Conservation (phyloP, 2,113 vertebrate species). For the Morone chrysops region DNA sequence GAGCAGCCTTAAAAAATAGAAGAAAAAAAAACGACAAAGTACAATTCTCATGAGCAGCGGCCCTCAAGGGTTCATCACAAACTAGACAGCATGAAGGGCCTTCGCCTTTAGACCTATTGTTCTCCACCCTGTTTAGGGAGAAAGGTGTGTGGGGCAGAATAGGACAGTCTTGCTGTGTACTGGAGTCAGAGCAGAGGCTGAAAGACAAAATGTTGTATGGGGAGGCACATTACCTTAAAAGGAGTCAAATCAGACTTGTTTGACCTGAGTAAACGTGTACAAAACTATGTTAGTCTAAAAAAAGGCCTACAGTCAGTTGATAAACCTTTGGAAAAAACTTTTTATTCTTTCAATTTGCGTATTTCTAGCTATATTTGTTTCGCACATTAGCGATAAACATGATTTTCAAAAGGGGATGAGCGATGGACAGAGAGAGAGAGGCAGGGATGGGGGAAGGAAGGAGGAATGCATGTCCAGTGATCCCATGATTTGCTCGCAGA, state of each 20-base stretch:
- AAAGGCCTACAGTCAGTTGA: background rate
- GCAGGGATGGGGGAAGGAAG: conserved; percentile 40
- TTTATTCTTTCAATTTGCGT: background rate
- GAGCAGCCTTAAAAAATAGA: conserved; percentile 55
- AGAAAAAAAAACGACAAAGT: conserved; percentile 16
- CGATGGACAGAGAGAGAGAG: conserved; percentile 25
- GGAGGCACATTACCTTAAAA: conserved; percentile 21
- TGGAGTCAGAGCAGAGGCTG: conserved; percentile 21
- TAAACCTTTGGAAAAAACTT: conserved; percentile 1
- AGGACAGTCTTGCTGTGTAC: background rate
- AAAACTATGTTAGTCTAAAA: conserved; percentile 23
- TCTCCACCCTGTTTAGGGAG: conserved; percentile 33
- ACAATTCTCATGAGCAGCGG: conserved; percentile 54
- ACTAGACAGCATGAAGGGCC: conserved; percentile 61
- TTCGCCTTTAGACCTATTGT: conserved; percentile 64
- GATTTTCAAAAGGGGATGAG: conserved; percentile 50
- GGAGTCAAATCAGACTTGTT: conserved; percentile 24
- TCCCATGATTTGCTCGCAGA: conserved; percentile 80
- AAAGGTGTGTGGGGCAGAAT: conserved; percentile 1
- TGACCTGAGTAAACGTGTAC: conserved; percentile 5
- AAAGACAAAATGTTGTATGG: conserved; percentile 10
- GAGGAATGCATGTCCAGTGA: conserved; percentile 76
- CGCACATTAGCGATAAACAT: conserved; percentile 30
- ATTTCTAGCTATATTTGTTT: background rate
- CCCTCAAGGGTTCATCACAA: conserved; percentile 63